Conservation (phyloP, 2,888 invertebrate species). For the Philopedon plagiatum region DNA sequence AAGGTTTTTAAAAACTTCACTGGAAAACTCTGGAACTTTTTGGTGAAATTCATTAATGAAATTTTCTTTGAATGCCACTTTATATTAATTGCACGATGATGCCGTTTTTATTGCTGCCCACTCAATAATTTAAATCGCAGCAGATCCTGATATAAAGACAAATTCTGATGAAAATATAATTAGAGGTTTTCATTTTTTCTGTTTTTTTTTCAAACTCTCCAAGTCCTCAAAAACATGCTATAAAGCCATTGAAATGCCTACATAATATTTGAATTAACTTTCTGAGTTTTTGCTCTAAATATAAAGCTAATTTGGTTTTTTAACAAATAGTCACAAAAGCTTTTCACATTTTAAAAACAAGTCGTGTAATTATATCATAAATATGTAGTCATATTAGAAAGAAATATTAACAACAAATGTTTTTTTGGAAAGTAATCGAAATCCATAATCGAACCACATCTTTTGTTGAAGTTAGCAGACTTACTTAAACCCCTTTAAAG, state of each 20-base stretch:
- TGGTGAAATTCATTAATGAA: conserved; percentile 61
- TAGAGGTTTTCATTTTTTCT: conserved; percentile 40
- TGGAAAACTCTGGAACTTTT: conserved; percentile 57
- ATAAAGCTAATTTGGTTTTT: conserved; percentile 9
- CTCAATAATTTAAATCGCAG: conserved; percentile 45
- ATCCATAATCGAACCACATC: too few species aligned
- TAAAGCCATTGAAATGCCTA: conserved; percentile 35
- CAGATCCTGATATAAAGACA: conserved; percentile 40
- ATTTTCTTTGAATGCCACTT: conserved; percentile 62
- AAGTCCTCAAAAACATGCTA: conserved; percentile 29
- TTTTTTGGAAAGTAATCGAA: too few species aligned
- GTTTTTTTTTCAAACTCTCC: conserved; percentile 23
- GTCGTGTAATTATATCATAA: too few species aligned
- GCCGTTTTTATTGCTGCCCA: conserved; percentile 52
- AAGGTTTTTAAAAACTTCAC: conserved; percentile 57
- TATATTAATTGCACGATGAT: conserved; percentile 62
- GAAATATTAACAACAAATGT: too few species aligned
- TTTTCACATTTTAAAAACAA: not conserved
- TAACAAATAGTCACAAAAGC: not conserved
- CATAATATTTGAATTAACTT: conserved; percentile 30
- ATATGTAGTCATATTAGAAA: too few species aligned
- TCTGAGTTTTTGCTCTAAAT: conserved; percentile 14
- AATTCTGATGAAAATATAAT: conserved; percentile 48
- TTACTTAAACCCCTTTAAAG: too few species aligned
- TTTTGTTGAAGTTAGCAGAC: too few species aligned